Percentiles rank a stretch among this genome's conserved stretches.
Conservation (phyloP, 2,113 vertebrate genomes). For the Oxyura jamaicensis region DNA sequence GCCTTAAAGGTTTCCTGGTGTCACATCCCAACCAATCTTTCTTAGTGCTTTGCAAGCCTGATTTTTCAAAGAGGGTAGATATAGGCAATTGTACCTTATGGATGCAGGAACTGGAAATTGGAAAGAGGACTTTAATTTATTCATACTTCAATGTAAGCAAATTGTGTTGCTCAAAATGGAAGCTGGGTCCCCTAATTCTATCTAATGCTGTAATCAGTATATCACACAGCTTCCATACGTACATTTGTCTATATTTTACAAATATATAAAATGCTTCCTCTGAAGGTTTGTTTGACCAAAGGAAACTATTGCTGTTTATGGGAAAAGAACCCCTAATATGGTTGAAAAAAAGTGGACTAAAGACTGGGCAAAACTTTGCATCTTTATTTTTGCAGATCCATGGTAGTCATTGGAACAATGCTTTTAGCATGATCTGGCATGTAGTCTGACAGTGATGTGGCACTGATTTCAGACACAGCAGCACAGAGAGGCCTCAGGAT, state of each 20-base stretch:
- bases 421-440: accelerated
- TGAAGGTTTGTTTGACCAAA: not conserved
- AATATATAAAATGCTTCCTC: not conserved
- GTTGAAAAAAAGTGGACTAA: not conserved
- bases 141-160: not conserved
- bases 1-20: not conserved
- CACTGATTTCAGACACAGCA: not conserved
- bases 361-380: not conserved
- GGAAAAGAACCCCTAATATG: not conserved
- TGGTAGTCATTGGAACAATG: not conserved
- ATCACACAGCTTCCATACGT: not conserved
- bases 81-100: not conserved
- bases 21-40: not conserved
- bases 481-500: not conserved
- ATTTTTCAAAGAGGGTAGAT: not conserved
- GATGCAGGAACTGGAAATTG: not conserved
- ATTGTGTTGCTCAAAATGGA: not conserved
- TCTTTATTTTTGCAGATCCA: not conserved
- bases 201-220: accelerated
- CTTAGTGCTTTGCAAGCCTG: not conserved
- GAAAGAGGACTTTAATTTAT: not conserved
- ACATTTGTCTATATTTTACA: not conserved
- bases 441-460: not conserved
- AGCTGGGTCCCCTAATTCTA: not conserved
- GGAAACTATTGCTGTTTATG: not conserved